A percentile compares a stretch with the other conserved stretches of the same genome.
These are phyloP conservation scores for Andricus grossulariae DNA, from an alignment of 1,140 invertebrate genomes.

Conservation along the genomic window DNA sequence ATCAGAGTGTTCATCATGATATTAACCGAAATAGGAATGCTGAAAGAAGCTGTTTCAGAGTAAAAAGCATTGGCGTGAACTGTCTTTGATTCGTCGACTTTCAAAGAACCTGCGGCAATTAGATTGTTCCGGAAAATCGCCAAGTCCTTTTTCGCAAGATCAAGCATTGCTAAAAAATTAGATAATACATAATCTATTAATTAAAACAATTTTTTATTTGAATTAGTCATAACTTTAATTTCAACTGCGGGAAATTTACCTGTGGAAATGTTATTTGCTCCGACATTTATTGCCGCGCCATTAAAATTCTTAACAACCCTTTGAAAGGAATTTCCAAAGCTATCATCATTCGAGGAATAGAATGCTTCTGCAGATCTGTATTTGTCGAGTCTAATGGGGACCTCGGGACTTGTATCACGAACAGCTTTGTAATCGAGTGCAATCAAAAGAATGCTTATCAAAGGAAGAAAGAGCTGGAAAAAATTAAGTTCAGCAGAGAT, in stretches of 20 bases:
- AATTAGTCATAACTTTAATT: not conserved
- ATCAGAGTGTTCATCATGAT: slow-evolving; percentile 65
- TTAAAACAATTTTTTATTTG: not conserved
- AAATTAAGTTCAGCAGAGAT: slow-evolving; percentile 26
- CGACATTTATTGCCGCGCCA: slow-evolving; percentile 33
- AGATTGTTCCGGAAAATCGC: slow-evolving; percentile 64
- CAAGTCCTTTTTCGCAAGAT: slow-evolving; percentile 53
- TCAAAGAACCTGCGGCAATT: slow-evolving; percentile 60
- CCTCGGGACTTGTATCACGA: slow-evolving; percentile 42
- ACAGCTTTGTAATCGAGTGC: slow-evolving; percentile 61
- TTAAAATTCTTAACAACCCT: slow-evolving; percentile 41
- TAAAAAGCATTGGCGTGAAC: slow-evolving; percentile 63
- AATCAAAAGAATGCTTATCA: slow-evolving; percentile 62
- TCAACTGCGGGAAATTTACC: not conserved
- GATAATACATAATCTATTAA: slow-evolving; percentile 8
- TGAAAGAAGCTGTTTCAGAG: slow-evolving; percentile 64
- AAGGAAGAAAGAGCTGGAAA: slow-evolving; percentile 61
- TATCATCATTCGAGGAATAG: slow-evolving; percentile 51
- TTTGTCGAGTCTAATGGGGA: slow-evolving; percentile 57
- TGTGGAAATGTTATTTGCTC: not conserved
- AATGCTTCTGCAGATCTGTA: slow-evolving; percentile 61
- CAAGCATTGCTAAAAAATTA: slow-evolving; percentile 57
- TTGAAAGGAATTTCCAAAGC: slow-evolving; percentile 53
- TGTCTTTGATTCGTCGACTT: slow-evolving; percentile 61
- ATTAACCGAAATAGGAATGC: slow-evolving; percentile 68